Evolutionary conservation across 2,888 invertebrate species (phyloP).

Genomic region (Drosophila putrida): DNA sequence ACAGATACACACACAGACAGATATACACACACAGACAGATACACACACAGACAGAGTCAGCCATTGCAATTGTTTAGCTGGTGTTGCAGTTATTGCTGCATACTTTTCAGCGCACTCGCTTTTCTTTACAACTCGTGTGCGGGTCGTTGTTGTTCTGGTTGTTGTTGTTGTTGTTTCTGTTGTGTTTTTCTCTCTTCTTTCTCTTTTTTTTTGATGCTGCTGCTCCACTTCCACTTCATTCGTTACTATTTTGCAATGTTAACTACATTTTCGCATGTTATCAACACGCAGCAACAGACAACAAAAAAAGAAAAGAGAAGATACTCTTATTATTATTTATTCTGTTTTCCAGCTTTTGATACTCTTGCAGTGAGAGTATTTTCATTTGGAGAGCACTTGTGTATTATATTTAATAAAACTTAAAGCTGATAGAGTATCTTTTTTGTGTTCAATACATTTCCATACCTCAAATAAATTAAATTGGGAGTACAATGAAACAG

Average conservation of each 20-base stretch:
- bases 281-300: conserved; percentile 37
- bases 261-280: conserved; percentile 73
- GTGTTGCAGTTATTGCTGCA: conserved; percentile 62
- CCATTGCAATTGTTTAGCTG: conserved; percentile 56
- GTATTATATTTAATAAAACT: too few species aligned
- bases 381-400: not conserved
- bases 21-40: conserved; percentile 35
- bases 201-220: conserved; percentile 19
- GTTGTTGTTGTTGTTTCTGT: conserved; percentile 6
- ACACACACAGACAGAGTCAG: conserved; percentile 3
- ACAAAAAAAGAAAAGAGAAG: not conserved
- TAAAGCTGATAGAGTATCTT: too few species aligned
- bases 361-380: not conserved
- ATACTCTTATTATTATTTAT: conserved; percentile 52
- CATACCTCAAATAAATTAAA: not conserved
- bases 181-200: conserved; percentile 24
- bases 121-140: conserved; percentile 25
- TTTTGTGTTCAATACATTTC: too few species aligned
- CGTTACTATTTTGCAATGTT: conserved; percentile 76
- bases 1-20: not conserved
- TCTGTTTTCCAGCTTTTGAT: conserved; percentile 11
- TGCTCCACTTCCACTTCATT: conserved; percentile 70
- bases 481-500: too few species aligned
- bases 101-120: conserved; percentile 62
- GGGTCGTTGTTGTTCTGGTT: not conserved